Base-by-base conservation (phyloP, 1,140 invertebrate genomes). In the Drosophila sechellia region DNA sequence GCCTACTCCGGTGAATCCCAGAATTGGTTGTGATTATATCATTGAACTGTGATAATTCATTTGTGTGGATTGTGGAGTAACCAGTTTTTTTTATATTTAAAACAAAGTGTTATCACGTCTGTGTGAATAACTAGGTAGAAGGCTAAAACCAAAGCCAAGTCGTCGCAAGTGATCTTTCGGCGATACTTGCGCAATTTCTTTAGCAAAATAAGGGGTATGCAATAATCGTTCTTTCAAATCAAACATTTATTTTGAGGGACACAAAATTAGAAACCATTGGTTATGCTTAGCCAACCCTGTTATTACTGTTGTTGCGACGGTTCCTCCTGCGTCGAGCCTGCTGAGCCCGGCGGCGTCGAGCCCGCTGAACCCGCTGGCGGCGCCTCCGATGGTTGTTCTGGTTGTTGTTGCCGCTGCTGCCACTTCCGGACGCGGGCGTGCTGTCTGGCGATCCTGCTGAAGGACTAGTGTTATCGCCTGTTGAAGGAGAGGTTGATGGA, bases 251-350 rank as follows among this genome's bases (percentile, higher is more conserved):
- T 39, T 27, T 2, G 0, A 8, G 10, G 17, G 4, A n/a, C 0
- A 4, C 1, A n/a, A 17, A 1, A 25, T 0, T 22, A 37, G 13
- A 10, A 13, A 8, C 3, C 5, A 3, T 11, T 4, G 4, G 2
- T 25, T 3, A 1, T 2, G 12, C 10, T 42, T 13, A 66, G 15
- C 45, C 45, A 17, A 13, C 6, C 2, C 46, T 27, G 22, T 50
- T 63, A n/a, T 35, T 60, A 5, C 34, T 72, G 39, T 10, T 58
- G 35, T 57, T 72, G 12, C 50, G 35, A 27, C 63, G 50, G 31
- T 70, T 73, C 43, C 43, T 74, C 25, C 39, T 71, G 15, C 69
- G 69, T 25, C 48, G 40, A 20, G 40, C n/a, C 17, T 45, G 68
- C 34, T 25, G 40, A 11, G 48, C 22, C 17, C 50, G 39, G 17